Percentiles rank a stretch among this genome's conserved stretches.
Evolutionary conservation across 2,888 invertebrate genomes (phyloP).

Genomic region (Lithophane leautieri): DNA sequence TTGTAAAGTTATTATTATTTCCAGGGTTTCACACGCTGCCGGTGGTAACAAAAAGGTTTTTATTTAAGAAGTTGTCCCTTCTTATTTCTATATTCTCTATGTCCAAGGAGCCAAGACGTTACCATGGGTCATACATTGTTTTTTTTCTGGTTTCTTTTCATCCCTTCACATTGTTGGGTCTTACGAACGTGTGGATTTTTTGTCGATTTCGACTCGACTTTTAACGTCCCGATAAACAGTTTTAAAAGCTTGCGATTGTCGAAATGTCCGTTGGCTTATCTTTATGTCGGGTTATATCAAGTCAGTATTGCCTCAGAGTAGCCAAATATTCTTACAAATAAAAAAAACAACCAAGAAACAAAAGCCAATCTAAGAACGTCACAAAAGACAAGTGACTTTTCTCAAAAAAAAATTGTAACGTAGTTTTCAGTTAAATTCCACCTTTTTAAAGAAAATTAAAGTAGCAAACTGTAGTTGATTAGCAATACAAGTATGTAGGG

Average conservation of each 20-base stretch:
- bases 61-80: slow-evolving; percentile 22
- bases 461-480: slow-evolving; percentile 41
- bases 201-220: slow-evolving; percentile 56
- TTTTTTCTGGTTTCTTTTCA: slow-evolving; percentile 78
- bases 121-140: slow-evolving; percentile 77
- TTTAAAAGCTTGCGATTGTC: slow-evolving; percentile 27
- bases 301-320: no score
- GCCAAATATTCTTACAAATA: no score
- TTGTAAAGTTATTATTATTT: slow-evolving; percentile 13
- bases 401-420: no score
- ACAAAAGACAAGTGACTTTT: not conserved
- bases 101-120: slow-evolving; percentile 74
- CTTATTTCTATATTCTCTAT: slow-evolving; percentile 43
- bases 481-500: slow-evolving; percentile 71
- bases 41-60: not conserved
- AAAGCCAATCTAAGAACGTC: not conserved
- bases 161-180: slow-evolving; percentile 76
- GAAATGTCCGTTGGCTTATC: slow-evolving; percentile 14
- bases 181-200: slow-evolving; percentile 74
- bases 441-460: slow-evolving; percentile 38
- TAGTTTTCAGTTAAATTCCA: not conserved
- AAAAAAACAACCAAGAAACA: no score
- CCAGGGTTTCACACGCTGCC: slow-evolving; percentile 12
- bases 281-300: no score
- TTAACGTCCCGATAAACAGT: slow-evolving; percentile 23